Base-by-base conservation (phyloP, 1,140 invertebrate species). In the Phenacoccus solenopsis region DNA sequence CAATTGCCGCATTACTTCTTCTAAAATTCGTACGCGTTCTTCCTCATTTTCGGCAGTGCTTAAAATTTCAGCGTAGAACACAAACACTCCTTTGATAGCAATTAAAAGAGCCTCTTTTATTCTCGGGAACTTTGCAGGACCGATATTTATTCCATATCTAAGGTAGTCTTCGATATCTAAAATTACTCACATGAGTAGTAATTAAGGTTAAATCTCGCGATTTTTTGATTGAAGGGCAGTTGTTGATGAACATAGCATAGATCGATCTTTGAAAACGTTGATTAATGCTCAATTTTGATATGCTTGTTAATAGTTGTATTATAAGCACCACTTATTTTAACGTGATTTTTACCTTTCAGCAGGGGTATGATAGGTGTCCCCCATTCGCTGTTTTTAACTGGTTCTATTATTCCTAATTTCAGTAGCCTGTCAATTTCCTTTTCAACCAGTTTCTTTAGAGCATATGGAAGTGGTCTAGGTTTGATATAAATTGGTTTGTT, bases 111-210 rank as follows among this genome's bases (percentile, higher is more conserved):
- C 72, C 49, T 82, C 80, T 27, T 84, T 81, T 20, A 78, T 74
- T 70, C 77, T 64, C 74, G 85, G 81, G 70, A 83, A 85, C 70
- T 80, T 77, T 9, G 75, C 74, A 20, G 38, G 38, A n/a, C 38
- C 38, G 3, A 49, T 49, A 16, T n/a, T 49, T 9, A 49, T 9
- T 16, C 38, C 81, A 76, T n/a, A n/a, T n/a, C n/a, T 81, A 84
- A 4, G 75, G 76, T 13, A 82, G 57, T 64, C 77, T 64, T 68
- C 76, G 77, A 72, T 78, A 77, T 64, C 69, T 21, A 68, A 76
- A 82, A 12, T 76, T 73, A 27, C 78, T 76, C 72, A 73, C 71
- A 72, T 76, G 75, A 22, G 75, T 77, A 20, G 73, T 73, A 49
- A 74, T 75, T 24, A 73, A 72, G 74, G 70, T 79, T 74, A 74